A percentile compares a stretch with the other conserved stretches of the same genome.
Conservation (phyloP, 2,113 vertebrate species). For the Tupaia chinensis region DNA sequence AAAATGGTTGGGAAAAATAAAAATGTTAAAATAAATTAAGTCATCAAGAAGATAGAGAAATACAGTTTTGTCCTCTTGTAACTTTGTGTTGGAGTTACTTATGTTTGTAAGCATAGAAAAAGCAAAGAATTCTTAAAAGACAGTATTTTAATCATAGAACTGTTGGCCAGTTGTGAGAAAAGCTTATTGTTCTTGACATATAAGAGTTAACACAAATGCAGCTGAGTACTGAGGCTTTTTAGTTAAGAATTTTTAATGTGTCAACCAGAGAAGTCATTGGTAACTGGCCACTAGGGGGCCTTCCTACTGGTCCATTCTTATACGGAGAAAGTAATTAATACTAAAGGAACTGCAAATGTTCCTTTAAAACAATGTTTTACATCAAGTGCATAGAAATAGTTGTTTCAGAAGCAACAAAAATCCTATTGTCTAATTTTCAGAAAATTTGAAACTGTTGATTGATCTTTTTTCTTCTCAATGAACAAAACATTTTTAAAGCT, state of each 20-base stretch:
- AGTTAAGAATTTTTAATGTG: background rate
- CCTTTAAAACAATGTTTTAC: background rate
- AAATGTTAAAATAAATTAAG: background rate
- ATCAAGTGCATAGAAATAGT: background rate
- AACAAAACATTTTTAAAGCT: background rate
- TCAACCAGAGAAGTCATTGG: accelerated
- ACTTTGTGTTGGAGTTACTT: background rate
- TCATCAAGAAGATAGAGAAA: background rate
- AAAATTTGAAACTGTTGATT: background rate
- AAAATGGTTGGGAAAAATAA: constrained; percentile 9
- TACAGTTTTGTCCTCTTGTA: background rate
- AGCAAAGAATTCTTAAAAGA: background rate
- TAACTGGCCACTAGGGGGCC: constrained; percentile 75
- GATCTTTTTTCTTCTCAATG: background rate
- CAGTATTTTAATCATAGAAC: background rate
- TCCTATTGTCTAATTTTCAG: background rate
- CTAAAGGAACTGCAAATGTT: background rate
- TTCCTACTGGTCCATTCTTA: constrained; percentile 44
- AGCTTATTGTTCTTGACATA: background rate
- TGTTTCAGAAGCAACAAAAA: background rate
- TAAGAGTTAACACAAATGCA: background rate
- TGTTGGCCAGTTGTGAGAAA: background rate
- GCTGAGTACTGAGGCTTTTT: background rate
- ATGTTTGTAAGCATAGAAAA: background rate
- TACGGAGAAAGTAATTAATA: background rate